Conservation (phyloP, 2,113 vertebrate genomes). For the Cochlearius cochlearius region DNA sequence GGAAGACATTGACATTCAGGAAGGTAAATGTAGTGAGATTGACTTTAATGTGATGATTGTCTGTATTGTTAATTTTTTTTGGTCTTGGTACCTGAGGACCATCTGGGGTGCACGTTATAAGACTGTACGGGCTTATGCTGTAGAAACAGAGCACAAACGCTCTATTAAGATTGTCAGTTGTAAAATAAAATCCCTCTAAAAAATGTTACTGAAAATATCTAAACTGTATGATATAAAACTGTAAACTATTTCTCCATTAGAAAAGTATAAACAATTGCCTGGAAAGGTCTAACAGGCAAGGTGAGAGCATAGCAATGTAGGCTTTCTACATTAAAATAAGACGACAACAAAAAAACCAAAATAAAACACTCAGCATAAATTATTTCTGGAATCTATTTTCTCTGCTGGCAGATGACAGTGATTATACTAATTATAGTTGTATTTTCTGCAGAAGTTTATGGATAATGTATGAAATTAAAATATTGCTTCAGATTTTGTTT, state of each 20-base stretch:
- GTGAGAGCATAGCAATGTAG: neutral
- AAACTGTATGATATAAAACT: neutral
- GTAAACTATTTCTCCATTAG: neutral
- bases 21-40: neutral
- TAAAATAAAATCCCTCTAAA: neutral
- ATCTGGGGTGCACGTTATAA: neutral
- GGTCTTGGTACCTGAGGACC: neutral
- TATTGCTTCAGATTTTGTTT: neutral
- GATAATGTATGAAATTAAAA: slow-evolving; percentile 46
- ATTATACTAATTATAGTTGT: slow-evolving; percentile 20
- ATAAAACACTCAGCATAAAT: neutral
- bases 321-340: neutral
- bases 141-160: neutral
- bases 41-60: neutral
- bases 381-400: slow-evolving; percentile 22
- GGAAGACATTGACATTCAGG: neutral
- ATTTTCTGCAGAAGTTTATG: slow-evolving; percentile 23
- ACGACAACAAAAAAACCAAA: neutral
- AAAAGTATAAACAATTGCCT: neutral
- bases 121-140: neutral
- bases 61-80: neutral
- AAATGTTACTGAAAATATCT: neutral
- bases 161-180: neutral
- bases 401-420: slow-evolving; percentile 2
- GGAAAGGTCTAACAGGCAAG: neutral